Percentiles rank a stretch among this genome's conserved stretches.
These are phyloP conservation scores for Lophura nycthemera DNA, from an alignment of 2,113 vertebrate species.

Conservation along the genomic window DNA sequence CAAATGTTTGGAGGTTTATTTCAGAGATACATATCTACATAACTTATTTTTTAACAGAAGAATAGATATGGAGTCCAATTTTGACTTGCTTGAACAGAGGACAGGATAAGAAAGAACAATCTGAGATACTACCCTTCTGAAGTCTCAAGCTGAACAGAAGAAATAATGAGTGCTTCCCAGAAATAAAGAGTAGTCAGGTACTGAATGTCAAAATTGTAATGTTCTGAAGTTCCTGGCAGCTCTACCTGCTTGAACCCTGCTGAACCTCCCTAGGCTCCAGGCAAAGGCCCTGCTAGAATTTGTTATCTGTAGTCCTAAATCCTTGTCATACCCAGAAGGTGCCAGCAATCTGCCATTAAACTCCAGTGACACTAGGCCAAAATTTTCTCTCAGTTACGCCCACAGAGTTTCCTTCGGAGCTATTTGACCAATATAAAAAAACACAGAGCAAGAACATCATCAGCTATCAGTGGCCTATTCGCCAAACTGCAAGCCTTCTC, in stretches of 20 bases:
- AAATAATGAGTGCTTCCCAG: background rate
- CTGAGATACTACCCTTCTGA: background rate
- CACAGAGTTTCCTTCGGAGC: background rate
- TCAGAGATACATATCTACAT: background rate
- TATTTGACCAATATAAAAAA: background rate
- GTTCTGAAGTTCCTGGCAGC: background rate
- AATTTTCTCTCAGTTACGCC: background rate
- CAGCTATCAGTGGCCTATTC: background rate
- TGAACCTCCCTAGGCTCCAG: background rate
- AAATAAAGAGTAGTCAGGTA: background rate
- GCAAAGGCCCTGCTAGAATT: background rate
- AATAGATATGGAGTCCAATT: background rate
- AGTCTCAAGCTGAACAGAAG: background rate
- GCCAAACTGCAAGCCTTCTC: background rate
- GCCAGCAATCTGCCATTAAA: background rate
- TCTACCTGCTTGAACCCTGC: background rate
- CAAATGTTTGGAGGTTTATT: background rate
- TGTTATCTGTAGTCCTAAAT: background rate
- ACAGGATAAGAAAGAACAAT: background rate
- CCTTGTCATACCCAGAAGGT: background rate
- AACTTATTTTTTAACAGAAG: background rate
- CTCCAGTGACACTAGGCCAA: background rate
- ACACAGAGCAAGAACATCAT: background rate
- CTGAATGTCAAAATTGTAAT: background rate
- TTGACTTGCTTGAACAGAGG: background rate